Evolutionary conservation across 1,140 invertebrate genomes (phyloP).

Genomic region (Philopotamus ludificatus): DNA sequence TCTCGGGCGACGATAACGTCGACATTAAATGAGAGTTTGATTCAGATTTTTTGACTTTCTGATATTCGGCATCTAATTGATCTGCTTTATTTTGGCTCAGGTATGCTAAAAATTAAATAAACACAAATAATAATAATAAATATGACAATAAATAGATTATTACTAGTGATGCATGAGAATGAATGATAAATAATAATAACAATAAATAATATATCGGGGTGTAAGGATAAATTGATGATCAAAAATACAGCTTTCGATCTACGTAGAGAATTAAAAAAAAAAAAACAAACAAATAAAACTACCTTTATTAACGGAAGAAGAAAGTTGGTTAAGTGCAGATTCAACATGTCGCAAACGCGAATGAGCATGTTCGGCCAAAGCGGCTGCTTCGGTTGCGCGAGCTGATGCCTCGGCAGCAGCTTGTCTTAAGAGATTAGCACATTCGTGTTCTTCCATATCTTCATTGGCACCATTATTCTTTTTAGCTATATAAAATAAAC

Average conservation of each 20-base stretch:
- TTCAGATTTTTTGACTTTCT: no score
- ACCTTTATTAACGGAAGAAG: slow-evolving; percentile 16
- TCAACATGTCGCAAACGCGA: slow-evolving; percentile 16
- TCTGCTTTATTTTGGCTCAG: slow-evolving; percentile 7
- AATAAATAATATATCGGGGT: background rate
- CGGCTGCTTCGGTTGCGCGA: slow-evolving; percentile 18
- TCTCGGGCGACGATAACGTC: no score
- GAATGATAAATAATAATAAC: background rate
- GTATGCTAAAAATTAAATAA: background rate
- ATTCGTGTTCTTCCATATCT: slow-evolving; percentile 20
- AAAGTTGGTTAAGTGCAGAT: slow-evolving; percentile 13
- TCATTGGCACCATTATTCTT: background rate
- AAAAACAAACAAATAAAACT: background rate
- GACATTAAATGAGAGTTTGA: no score
- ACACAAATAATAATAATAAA: background rate
- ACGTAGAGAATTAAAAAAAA: no score
- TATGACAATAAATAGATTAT: background rate
- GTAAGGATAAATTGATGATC: background rate
- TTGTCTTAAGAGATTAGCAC: slow-evolving; percentile 2
- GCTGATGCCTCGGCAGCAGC: slow-evolving; percentile 19
- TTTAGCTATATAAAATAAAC: background rate
- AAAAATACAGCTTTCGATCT: no score
- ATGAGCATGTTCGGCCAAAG: slow-evolving; percentile 17
- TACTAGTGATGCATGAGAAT: no score
- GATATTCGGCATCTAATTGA: background rate